Evolutionary conservation across 35 echinoderm and acorn worm genomes (phyloP), one percentile per base, ranked within the genome.

Genomic region (Chiridota heheva): DNA sequence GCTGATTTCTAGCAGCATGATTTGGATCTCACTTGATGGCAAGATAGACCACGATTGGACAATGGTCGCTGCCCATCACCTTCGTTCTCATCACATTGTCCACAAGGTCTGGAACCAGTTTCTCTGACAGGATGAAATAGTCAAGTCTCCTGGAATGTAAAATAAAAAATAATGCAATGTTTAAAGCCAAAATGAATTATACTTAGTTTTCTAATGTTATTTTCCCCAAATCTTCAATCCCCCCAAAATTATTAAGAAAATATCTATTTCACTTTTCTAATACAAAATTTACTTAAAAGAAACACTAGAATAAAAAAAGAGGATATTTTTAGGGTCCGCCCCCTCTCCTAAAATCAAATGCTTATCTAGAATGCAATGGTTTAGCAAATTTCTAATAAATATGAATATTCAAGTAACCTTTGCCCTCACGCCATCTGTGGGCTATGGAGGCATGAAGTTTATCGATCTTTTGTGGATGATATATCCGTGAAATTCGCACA

Each of bases 31-130:
- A n/a, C n/a, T n/a, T n/a, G n/a, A 96, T 87, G 33, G 87, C 78
- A 76, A 96, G 72, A 28, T 83, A 81, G 5, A 87, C 49, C 62
- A 78, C 44, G 60, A 96, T 67, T 10, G 93, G 93, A 40, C 87
- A 90, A 84, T 96, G 93, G 66, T 96, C 93, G 64, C 87, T 91
- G 2, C 93, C 93, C 43, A 70, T 73, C 0, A 90, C 79, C 42
- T 87, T 72, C 1, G 76, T 71, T 45, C 93, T 86, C 77, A 96
- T 87, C 27, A 53, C 57, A 30, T 67, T 82, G 37, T 96, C 93
- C 44, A 87, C 90, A 22, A 96, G 83, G 61, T 91, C 87, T 22
- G 87, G 82, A 26, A 91, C 44, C 18, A 96, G 67, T 24, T 48
- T 27, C 65, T 96, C 87, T 15, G 83, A 87, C 1, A 96, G 20